These are phyloP conservation scores for Lacanobia wlatinum DNA, from an alignment of 2,888 invertebrate genomes.

Conservation along the genomic window DNA sequence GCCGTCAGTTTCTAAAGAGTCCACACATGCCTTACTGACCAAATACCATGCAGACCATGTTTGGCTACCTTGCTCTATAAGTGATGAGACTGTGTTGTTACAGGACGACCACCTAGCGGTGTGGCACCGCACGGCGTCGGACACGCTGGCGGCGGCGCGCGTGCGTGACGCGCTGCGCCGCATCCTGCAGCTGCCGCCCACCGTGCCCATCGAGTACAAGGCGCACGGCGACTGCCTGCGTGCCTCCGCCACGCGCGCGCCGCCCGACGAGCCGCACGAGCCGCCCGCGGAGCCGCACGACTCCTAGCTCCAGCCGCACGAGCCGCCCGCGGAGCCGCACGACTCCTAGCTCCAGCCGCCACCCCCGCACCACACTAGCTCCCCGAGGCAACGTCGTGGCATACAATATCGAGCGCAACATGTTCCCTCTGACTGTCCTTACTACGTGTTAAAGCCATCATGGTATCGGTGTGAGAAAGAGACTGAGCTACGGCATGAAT, in stretches of 20 bases:
- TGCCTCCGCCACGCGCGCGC: constrained; percentile 73
- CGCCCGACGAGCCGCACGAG: constrained; percentile 57
- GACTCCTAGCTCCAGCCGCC: constrained; percentile 36
- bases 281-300: constrained; percentile 47
- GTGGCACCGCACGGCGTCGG: constrained; percentile 99
- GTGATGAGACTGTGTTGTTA: neutral
- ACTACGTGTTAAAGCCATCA: neutral
- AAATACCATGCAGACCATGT: too few species aligned
- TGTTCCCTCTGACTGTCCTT: constrained; percentile 37
- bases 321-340: constrained; percentile 50
- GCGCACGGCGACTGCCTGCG: constrained; percentile 85
- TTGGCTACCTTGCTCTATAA: too few species aligned
- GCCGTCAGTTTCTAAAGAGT: too few species aligned
- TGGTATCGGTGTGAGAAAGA: neutral
- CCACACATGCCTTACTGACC: too few species aligned
- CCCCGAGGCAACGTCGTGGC: constrained; percentile 37
- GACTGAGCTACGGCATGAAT: neutral
- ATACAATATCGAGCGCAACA: constrained; percentile 45
- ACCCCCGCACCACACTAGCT: neutral
- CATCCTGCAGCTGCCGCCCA: constrained; percentile 98
- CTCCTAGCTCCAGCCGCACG: constrained; percentile 41
- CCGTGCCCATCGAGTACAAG: constrained; percentile 98
- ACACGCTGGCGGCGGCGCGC: constrained; percentile 96
- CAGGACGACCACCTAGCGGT: constrained; percentile 99
- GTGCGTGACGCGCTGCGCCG: constrained; percentile 98